Evolutionary conservation across 2,888 invertebrate genomes (phyloP).

Genomic region (Ochlodes sylvanus): DNA sequence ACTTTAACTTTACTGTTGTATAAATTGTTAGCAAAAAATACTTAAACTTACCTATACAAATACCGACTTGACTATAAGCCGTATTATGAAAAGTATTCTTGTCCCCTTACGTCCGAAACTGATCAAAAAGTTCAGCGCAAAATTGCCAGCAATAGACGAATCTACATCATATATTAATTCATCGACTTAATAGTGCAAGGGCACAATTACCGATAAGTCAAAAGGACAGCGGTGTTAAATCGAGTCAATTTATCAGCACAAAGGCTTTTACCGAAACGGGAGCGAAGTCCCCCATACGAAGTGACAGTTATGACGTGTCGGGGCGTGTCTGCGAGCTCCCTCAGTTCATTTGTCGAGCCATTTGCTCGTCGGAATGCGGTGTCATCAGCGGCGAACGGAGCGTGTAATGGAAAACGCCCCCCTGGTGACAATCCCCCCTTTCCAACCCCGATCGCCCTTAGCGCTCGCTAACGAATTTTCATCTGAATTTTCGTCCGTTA

Average conservation of each 20-base stretch:
- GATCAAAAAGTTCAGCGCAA: too few relatives aligned
- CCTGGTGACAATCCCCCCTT: constrained; percentile 66
- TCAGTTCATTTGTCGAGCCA: constrained; percentile 83
- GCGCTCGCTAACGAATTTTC: constrained; percentile 75
- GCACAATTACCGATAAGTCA: constrained; percentile 43
- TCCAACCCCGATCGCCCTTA: constrained; percentile 58
- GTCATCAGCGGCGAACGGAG: constrained; percentile 81
- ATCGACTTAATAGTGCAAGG: constrained; percentile 21
- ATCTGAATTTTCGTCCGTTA: constrained; percentile 58
- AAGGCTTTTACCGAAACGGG: constrained; percentile 54
- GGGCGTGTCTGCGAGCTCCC: constrained; percentile 80
- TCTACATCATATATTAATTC: neutral
- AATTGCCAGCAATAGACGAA: neutral
- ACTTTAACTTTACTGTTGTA: too few relatives aligned
- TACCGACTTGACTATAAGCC: too few relatives aligned
- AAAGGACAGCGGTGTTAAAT: constrained; percentile 58
- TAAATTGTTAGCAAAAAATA: too few relatives aligned
- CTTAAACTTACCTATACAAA: too few relatives aligned
- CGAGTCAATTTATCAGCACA: constrained; percentile 70
- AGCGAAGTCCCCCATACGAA: constrained; percentile 53
- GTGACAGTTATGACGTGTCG: constrained; percentile 79
- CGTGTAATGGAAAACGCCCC: constrained; percentile 85
- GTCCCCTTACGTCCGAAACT: too few relatives aligned
- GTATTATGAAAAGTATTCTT: too few relatives aligned
- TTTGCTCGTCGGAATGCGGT: constrained; percentile 81